Evolutionary conservation across 2,888 invertebrate species (phyloP).

Genomic region (Pseudanteris insignis): DNA sequence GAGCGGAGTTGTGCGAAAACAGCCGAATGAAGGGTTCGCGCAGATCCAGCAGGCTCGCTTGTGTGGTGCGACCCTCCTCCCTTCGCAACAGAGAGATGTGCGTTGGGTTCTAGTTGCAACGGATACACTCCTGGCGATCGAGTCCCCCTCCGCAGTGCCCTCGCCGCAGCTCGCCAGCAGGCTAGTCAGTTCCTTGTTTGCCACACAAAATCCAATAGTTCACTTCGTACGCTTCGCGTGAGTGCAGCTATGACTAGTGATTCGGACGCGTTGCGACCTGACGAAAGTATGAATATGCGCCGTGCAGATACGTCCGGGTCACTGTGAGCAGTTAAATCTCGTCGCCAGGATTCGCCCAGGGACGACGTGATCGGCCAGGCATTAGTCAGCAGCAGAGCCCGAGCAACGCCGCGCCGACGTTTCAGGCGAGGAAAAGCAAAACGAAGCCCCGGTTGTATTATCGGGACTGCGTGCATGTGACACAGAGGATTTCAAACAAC

Average conservation of each 20-base stretch:
- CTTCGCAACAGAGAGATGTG: conserved; percentile 1
- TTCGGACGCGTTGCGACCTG: conserved; percentile 30
- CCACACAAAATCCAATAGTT: conserved; percentile 67
- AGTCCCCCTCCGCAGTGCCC: conserved; percentile 48
- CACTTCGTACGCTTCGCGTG: conserved; percentile 61
- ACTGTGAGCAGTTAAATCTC: conserved; percentile 3
- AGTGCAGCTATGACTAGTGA: conserved; percentile 56
- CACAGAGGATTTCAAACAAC: conserved; percentile 23
- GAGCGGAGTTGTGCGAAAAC: too few species aligned
- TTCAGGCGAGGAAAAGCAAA: background rate
- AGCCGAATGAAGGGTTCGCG: too few species aligned
- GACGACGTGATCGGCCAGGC: too few species aligned
- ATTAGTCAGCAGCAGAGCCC: background rate
- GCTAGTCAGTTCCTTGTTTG: conserved; percentile 67
- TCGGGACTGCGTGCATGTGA: conserved; percentile 20
- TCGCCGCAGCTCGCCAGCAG: conserved; percentile 61
- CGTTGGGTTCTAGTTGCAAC: too few species aligned
- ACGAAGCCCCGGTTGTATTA: conserved; percentile 21
- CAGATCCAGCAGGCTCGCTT: too few species aligned
- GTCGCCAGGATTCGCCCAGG: too few species aligned
- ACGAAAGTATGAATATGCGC: conserved; percentile 29
- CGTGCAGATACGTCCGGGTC: conserved; percentile 18
- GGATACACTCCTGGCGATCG: conserved; percentile 55
- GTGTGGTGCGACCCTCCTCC: background rate
- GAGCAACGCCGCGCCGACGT: background rate